phyloP scores from a whole-genome alignment of 2,888 invertebrate genomes.

The Mythimna loreyi region DNA sequence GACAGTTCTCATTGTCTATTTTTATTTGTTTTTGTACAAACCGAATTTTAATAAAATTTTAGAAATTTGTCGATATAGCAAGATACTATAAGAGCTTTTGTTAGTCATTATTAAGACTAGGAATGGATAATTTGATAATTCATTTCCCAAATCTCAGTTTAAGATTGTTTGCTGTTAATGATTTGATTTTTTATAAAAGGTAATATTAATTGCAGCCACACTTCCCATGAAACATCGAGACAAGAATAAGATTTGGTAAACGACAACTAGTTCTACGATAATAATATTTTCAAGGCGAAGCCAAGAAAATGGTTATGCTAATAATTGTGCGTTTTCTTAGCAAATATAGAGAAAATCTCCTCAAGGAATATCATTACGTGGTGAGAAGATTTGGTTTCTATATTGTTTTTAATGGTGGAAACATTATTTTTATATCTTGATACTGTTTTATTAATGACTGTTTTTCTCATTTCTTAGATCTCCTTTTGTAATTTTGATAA shows the following conservation, averaged over 20 bases:
- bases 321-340: conserved; percentile 52
- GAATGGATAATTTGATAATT: neutral
- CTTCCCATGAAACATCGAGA: conserved; percentile 50
- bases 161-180: too few species aligned
- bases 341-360: conserved; percentile 10
- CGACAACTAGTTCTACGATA: conserved; percentile 41
- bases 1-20: too few species aligned
- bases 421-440: neutral
- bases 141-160: neutral
- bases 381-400: neutral
- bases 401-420: neutral
- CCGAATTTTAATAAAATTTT: neutral
- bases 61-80: too few species aligned
- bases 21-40: neutral
- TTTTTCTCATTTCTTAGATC: neutral
- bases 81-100: neutral
- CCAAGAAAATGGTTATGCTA: conserved; percentile 19
- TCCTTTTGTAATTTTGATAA: neutral
- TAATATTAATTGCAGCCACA: conserved; percentile 62
- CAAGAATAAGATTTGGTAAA: conserved; percentile 48
- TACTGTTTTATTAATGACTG: neutral
- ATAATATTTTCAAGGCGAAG: conserved; percentile 39
- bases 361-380: conserved; percentile 22
- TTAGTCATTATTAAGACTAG: neutral
- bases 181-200: too few species aligned